These are phyloP conservation scores for Carlito syrichta DNA, from an alignment of 2,113 vertebrate genomes.

Conservation along the genomic window DNA sequence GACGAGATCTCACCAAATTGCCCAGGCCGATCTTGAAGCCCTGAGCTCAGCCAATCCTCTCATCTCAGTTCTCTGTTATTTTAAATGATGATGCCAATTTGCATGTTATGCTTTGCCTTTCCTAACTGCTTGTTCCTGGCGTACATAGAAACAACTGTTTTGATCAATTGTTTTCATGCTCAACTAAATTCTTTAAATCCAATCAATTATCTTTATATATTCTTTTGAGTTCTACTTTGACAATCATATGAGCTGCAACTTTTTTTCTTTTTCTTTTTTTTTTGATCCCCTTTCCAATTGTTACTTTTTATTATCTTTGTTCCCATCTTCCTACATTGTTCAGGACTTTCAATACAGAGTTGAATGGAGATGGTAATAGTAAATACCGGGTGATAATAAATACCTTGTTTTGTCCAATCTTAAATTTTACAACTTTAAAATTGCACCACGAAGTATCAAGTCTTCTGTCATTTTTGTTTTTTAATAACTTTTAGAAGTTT, in stretches of 20 bases:
- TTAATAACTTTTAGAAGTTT: neutral
- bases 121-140: neutral
- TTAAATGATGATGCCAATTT: neutral
- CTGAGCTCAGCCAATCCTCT: too few species aligned
- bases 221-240: neutral
- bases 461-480: neutral
- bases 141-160: neutral
- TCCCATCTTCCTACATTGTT: neutral
- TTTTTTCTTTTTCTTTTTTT: neutral
- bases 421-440: neutral
- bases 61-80: neutral
- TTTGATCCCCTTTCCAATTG: neutral
- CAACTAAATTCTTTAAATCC: neutral
- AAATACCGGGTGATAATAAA: neutral
- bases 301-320: neutral
- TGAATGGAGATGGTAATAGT: neutral
- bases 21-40: too few species aligned
- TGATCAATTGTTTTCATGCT: neutral
- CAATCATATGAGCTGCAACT: neutral
- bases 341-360: neutral
- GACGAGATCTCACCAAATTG: too few species aligned
- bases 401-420: neutral
- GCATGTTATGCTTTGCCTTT: neutral
- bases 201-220: neutral
- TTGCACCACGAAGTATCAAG: neutral